Evolutionary conservation across 2,888 invertebrate species (phyloP).

Genomic region (Gisinianus flammeolus): DNA sequence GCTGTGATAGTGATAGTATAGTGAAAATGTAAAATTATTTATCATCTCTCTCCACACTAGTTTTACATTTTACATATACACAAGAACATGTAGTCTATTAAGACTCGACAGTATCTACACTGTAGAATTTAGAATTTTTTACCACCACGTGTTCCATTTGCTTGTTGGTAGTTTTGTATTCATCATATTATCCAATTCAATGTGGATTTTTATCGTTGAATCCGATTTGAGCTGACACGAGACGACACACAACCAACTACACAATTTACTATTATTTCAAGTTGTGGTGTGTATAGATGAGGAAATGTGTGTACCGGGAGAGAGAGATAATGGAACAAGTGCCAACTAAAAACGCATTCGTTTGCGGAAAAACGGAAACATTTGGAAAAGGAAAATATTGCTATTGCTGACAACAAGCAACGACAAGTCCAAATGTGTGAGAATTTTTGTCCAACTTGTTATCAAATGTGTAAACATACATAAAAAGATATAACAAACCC

Average conservation of each 20-base stretch:
- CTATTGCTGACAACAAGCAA: no score
- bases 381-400: neutral
- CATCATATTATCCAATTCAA: neutral
- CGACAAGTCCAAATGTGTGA: neutral
- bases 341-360: constrained; percentile 19
- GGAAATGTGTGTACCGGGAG: neutral
- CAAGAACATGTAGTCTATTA: no score
- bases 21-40: no score
- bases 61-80: no score
- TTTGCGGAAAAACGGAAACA: constrained; percentile 11
- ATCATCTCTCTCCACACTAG: no score
- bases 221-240: neutral
- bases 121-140: no score
- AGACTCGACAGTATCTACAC: no score
- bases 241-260: neutral
- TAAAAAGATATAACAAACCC: no score
- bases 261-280: neutral
- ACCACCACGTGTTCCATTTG: no score
- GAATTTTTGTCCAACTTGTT: neutral
- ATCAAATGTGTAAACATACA: no score
- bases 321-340: neutral
- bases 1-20: neutral
- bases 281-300: neutral
- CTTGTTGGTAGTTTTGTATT: no score
- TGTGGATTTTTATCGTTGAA: constrained; percentile 2